Percentiles rank a stretch among this genome's conserved stretches.
Conservation (phyloP, 2,888 invertebrate species). For the Zelleria hepariella region DNA sequence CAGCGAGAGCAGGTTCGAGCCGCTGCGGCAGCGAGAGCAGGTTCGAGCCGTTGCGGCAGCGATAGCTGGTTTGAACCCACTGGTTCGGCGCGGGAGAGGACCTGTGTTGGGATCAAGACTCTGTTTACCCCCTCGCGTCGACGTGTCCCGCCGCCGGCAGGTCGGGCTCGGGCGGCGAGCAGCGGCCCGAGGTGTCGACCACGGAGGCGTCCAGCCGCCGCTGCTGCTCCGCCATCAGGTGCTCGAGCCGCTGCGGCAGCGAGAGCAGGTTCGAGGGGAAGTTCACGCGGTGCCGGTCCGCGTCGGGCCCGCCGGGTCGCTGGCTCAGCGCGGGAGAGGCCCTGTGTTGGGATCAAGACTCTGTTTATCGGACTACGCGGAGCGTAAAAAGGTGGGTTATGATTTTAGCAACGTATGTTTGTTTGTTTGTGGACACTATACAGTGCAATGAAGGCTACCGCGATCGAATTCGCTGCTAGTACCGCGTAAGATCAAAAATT, state of each 20-base stretch:
- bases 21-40: slow-evolving; percentile 35
- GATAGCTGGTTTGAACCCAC: slow-evolving; percentile 26
- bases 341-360: no score
- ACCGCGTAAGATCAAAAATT: no score
- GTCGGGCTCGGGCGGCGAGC: background rate
- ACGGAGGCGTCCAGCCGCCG: slow-evolving; percentile 36
- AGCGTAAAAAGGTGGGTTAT: no score
- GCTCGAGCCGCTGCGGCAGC: slow-evolving; percentile 39
- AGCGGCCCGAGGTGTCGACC: slow-evolving; percentile 38
- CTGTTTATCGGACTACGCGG: no score
- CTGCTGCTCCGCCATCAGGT: slow-evolving; percentile 42
- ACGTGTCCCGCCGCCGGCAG: background rate
- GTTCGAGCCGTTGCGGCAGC: slow-evolving; percentile 47
- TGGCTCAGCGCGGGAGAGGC: no score
- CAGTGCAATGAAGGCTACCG: no score
- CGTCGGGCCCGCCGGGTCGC: background rate
- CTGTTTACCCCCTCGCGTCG: background rate
- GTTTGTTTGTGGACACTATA: no score
- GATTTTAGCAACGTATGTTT: no score
- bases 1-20: slow-evolving; percentile 20
- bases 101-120: no score
- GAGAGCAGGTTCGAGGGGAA: slow-evolving; percentile 47
- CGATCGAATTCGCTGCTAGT: no score
- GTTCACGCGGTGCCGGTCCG: slow-evolving; percentile 42
- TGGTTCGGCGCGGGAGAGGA: no score